Conservation (phyloP, 2,888 invertebrate genomes). For the Aphidius colemani region DNA sequence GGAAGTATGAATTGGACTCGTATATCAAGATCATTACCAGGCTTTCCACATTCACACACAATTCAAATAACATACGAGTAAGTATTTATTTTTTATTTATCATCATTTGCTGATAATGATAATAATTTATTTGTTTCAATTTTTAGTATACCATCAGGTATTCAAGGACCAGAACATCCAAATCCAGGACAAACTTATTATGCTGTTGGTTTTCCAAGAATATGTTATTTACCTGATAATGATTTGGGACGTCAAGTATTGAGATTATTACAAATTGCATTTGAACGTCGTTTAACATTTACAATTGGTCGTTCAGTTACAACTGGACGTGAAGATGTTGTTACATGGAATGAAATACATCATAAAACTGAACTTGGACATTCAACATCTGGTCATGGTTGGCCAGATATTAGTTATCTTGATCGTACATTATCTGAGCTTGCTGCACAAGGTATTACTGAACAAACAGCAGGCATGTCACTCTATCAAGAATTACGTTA, state of each 20-base stretch:
- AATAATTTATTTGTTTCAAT: no score
- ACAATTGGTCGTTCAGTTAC: constrained; percentile 86
- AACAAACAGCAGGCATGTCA: constrained; percentile 42
- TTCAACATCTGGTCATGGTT: constrained; percentile 66
- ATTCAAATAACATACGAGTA: constrained; percentile 85
- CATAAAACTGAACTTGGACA: constrained; percentile 79
- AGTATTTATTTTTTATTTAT: constrained; percentile 46
- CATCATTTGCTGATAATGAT: no score
- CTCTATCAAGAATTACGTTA: constrained; percentile 56
- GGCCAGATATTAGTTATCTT: constrained; percentile 78
- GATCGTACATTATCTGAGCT: constrained; percentile 68
- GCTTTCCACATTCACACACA: constrained; percentile 71
- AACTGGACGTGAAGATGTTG: constrained; percentile 88
- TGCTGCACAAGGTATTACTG: constrained; percentile 65
- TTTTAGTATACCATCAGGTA: constrained; percentile 81
- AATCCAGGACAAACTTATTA: constrained; percentile 84
- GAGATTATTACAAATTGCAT: constrained; percentile 77
- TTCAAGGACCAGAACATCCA: constrained; percentile 80
- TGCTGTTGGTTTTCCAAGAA: constrained; percentile 84
- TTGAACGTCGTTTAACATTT: constrained; percentile 83
- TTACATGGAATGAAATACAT: constrained; percentile 89
- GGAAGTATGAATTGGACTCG: constrained; percentile 84
- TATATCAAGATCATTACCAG: constrained; percentile 72
- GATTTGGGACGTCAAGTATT: constrained; percentile 79
- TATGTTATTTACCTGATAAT: constrained; percentile 83